Conservation (phyloP, 1,140 invertebrate species). For the Meloidogyne hapla region DNA sequence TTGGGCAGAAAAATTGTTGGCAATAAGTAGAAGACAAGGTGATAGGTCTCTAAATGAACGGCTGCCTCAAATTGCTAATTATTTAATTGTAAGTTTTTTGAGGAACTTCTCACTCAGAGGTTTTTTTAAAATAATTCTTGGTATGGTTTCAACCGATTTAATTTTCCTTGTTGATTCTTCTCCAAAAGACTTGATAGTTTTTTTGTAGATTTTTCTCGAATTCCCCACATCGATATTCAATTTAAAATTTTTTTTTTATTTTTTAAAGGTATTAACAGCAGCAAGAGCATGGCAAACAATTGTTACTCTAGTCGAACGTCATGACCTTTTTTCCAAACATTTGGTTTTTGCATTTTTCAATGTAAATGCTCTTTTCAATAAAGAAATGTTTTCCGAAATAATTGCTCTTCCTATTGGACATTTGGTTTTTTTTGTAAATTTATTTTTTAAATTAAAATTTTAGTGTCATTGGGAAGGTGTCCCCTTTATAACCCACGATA, state of each 20-base stretch:
- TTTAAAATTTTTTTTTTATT: not conserved
- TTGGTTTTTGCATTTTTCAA: conserved; percentile 46
- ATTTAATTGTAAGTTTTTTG: conserved; percentile 31
- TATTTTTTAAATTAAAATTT: not conserved
- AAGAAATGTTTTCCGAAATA: conserved; percentile 33
- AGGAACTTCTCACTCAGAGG: not conserved
- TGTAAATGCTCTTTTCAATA: conserved; percentile 43
- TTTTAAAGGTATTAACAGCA: conserved; percentile 44
- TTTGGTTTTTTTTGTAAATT: conserved; percentile 27
- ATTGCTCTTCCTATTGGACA: conserved; percentile 34
- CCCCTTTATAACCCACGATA: conserved; percentile 31
- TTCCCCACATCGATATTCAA: too few species aligned
- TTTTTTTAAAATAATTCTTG: too few species aligned
- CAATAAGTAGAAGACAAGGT: conserved; percentile 24
- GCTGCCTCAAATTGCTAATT: conserved; percentile 47
- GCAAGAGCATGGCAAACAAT: conserved; percentile 47
- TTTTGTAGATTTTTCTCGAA: too few species aligned
- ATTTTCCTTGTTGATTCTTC: not conserved
- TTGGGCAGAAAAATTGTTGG: conserved; percentile 49
- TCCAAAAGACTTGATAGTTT: too few species aligned
- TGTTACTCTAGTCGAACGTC: conserved; percentile 38
- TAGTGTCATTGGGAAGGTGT: conserved; percentile 36
- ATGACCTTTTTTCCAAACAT: conserved; percentile 44
- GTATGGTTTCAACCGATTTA: too few species aligned
- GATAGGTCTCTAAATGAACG: conserved; percentile 30